Evolutionary conservation across 2,113 vertebrate species (phyloP), one percentile per base, ranked within the genome.

Genomic region (Calyptommatus sinebrachiatus): DNA sequence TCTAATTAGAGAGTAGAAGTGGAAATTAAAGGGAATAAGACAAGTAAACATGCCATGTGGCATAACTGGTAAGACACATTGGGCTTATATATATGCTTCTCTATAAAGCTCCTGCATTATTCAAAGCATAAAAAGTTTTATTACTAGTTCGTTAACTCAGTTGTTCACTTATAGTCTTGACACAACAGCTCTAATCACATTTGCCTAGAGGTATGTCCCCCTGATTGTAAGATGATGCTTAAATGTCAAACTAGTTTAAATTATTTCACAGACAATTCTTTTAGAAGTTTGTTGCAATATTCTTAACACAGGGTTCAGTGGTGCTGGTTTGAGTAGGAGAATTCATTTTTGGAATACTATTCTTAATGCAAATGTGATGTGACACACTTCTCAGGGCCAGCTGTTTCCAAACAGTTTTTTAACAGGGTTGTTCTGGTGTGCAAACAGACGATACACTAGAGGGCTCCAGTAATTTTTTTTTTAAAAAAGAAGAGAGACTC

Each of bases 1-100:
- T 60, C 78, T 90, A 91, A 92, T 77, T 89, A 87, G 88, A 88
- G 81, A 86, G 88, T 83, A 77, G 60, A 88, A 81, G 88, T 84
- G 81, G n/a, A 79, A 90, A 88, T 60, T 79, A 90, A 90, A 84
- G 2, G 79, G n/a, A 69, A 87, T 31, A 81, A 75, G 67, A 67
- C 20, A 67, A 28, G 82, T 72, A 71, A 80, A 85, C 78, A 79
- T 72, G 68, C 63, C 77, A 78, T 61, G 79, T 18, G 78, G 68
- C 7, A 87, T 63, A 21, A 90, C 80, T 74, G n/a, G 76, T 72
- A 14, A 83, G 66, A 31, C 86, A 77, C 41, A 26, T 28, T 24
- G 2, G 70, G 22, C 53, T 41, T 41, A 57, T 85, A 85, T 70
- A 69, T 61, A 63, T 1, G 0, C 31, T 71, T 3, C 1, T 45